Percentiles rank a stretch among this genome's conserved stretches.
These are phyloP conservation scores for Lepidurus couesii DNA, from an alignment of 1,140 invertebrate genomes.

Conservation along the genomic window DNA sequence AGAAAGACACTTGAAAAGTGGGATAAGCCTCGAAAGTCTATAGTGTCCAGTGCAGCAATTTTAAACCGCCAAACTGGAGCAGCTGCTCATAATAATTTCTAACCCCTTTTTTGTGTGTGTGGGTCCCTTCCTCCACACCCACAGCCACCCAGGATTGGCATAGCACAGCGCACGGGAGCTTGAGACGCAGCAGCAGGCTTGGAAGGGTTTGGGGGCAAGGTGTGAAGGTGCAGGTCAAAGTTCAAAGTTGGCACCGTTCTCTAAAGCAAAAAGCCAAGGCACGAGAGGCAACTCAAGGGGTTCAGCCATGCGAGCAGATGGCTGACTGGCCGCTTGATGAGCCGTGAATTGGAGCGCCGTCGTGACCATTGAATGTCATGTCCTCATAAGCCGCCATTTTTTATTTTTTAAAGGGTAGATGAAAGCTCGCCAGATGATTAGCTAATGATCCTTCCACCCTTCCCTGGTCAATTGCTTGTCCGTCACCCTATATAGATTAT, in stretches of 20 bases:
- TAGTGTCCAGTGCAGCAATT: not conserved
- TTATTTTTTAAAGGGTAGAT: not conserved
- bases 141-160: not conserved
- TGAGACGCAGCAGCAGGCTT: not conserved
- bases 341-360: slow-evolving; percentile 20
- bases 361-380: slow-evolving; percentile 16
- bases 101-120: not conserved
- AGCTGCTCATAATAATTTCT: slow-evolving; percentile 9
- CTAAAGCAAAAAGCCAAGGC: not conserved
- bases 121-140: too few species aligned
- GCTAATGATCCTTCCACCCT: not conserved
- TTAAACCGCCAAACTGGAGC: not conserved
- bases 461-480: not conserved
- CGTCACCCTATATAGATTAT: too few species aligned
- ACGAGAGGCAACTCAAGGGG: not conserved
- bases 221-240: slow-evolving; percentile 18
- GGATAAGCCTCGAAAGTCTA: not conserved
- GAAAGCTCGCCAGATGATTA: not conserved
- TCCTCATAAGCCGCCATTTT: slow-evolving; percentile 21
- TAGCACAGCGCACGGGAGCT: not conserved
- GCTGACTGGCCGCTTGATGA: slow-evolving; percentile 17
- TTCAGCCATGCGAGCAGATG: slow-evolving; percentile 3
- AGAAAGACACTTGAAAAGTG: not conserved
- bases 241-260: not conserved
- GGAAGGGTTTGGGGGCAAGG: not conserved